These are phyloP conservation scores for Balanococcus diminutus DNA, from an alignment of 2,888 invertebrate species.

Conservation along the genomic window DNA sequence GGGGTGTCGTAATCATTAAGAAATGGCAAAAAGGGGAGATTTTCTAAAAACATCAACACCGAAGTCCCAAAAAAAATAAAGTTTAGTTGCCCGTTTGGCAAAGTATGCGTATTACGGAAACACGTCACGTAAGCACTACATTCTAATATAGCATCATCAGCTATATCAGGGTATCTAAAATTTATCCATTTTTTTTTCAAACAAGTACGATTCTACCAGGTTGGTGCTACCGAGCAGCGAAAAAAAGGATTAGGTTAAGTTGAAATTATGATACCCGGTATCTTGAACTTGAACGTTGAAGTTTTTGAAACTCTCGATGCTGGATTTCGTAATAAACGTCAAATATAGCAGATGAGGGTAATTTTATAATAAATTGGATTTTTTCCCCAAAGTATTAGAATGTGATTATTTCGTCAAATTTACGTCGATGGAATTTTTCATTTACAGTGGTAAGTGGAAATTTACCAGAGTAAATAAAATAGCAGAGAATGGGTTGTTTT, in stretches of 20 bases:
- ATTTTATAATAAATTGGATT: not conserved
- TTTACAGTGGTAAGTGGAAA: not conserved
- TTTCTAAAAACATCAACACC: slow-evolving; percentile 43
- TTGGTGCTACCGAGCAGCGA: not conserved
- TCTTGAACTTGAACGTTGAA: slow-evolving; percentile 23
- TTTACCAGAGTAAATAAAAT: not conserved
- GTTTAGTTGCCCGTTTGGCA: slow-evolving; percentile 38
- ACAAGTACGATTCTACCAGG: not conserved
- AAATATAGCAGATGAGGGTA: not conserved
- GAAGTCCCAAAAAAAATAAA: slow-evolving; percentile 46
- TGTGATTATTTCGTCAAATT: not conserved
- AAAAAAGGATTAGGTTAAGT: slow-evolving; percentile 39
- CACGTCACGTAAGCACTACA: slow-evolving; percentile 51
- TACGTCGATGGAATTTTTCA: not conserved
- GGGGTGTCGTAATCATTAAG: slow-evolving; percentile 38
- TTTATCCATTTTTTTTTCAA: slow-evolving; percentile 39
- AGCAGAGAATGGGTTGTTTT: too few species aligned
- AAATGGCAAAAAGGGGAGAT: slow-evolving; percentile 40
- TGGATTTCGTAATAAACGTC: not conserved
- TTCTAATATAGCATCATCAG: slow-evolving; percentile 49
- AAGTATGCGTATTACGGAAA: slow-evolving; percentile 43
- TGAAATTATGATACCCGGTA: slow-evolving; percentile 18
- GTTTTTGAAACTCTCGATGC: not conserved
- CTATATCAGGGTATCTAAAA: slow-evolving; percentile 44
- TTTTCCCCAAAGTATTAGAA: not conserved